Conservation (phyloP, 2,888 invertebrate genomes). For the Cantharis rustica region DNA sequence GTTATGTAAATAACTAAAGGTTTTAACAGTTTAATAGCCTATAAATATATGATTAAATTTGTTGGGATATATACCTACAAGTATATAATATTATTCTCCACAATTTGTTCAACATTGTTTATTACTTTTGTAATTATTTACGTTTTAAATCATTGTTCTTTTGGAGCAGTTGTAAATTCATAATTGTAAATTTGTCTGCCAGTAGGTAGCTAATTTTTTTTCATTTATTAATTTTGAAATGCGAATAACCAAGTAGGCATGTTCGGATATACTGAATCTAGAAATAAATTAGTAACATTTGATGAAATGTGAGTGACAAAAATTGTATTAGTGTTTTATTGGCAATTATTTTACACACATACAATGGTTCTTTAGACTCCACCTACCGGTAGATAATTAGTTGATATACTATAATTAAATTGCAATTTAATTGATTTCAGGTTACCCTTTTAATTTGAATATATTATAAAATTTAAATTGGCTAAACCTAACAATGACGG, state of each 20-base stretch:
- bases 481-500: conserved; percentile 3
- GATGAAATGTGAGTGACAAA: neutral
- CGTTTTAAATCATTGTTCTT: neutral
- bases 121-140: neutral
- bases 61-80: neutral
- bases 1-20: neutral
- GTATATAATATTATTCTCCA: neutral
- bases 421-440: neutral
- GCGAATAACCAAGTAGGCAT: neutral
- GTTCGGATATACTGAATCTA: neutral
- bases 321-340: neutral
- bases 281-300: neutral
- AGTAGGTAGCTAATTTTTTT: neutral
- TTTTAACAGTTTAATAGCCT: neutral
- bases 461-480: neutral
- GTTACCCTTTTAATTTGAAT: neutral
- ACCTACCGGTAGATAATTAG: neutral
- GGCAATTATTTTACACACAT: neutral
- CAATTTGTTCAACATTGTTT: neutral
- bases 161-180: neutral
- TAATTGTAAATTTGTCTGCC: neutral
- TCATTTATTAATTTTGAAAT: neutral
- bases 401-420: neutral
- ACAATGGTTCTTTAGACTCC: neutral
- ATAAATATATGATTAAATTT: neutral